phyloP scores from a whole-genome alignment of 2,797 vertebrate genomes.

The Danio aesculapii region DNA sequence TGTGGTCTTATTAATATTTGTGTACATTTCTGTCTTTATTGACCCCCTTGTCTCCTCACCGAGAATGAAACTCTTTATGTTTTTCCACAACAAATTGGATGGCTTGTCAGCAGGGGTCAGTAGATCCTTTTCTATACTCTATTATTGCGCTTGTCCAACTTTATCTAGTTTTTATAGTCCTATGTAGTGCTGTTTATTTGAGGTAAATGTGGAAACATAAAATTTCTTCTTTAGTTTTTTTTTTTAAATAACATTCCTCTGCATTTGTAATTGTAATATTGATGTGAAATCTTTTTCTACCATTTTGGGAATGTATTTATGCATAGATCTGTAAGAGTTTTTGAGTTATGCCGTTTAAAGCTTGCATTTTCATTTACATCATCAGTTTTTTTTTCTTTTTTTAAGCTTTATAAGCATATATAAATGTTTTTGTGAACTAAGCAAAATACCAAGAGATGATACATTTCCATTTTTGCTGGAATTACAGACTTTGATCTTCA shows the following conservation, averaged over 20 bases:
- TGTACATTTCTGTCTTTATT: not conserved
- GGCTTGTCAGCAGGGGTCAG: constrained; percentile 40
- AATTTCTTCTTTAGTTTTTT: not conserved
- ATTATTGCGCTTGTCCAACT: not conserved
- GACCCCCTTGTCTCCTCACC: not conserved
- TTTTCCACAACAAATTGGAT: not conserved
- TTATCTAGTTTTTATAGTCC: not conserved
- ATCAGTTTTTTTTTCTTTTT: not conserved
- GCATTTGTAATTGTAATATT: not conserved
- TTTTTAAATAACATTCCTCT: not conserved
- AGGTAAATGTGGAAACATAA: not conserved
- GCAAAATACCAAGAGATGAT: not conserved
- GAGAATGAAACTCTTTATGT: not conserved
- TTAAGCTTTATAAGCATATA: not conserved
- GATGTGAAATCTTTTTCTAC: not conserved
- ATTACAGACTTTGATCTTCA: not conserved
- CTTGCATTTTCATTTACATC: not conserved
- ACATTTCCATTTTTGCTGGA: not conserved
- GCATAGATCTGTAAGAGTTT: not conserved
- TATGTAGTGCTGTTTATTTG: not conserved
- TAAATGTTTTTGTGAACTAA: not conserved
- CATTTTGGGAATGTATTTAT: constrained; percentile 6
- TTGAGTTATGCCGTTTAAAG: not conserved
- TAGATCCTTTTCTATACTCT: not conserved
- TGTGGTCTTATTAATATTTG: not conserved